Conservation (phyloP, 2,888 invertebrate genomes). For the Julus scanicus region DNA sequence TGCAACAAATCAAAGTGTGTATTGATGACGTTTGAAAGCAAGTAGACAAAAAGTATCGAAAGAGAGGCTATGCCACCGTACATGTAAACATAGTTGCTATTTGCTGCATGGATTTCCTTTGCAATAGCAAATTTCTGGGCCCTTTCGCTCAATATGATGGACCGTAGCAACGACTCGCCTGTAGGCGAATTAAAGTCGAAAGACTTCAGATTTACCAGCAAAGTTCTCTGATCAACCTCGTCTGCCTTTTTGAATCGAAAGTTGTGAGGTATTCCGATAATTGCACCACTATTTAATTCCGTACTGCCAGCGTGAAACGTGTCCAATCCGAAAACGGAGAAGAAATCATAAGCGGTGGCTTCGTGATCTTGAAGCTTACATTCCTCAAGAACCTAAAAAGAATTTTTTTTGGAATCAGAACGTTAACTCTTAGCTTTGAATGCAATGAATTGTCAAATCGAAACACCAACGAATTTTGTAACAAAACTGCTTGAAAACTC, state of each 20-base stretch:
- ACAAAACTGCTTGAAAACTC: no score
- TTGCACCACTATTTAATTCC: constrained; percentile 71
- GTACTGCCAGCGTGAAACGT: constrained; percentile 75
- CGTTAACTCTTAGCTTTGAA: no score
- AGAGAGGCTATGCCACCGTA: constrained; percentile 71
- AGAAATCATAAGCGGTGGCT: constrained; percentile 68
- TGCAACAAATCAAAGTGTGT: constrained; percentile 69
- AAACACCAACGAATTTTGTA: no score
- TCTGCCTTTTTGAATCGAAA: constrained; percentile 72
- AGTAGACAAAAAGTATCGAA: constrained; percentile 70
- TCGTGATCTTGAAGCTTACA: constrained; percentile 30
- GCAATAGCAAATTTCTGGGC: constrained; percentile 85
- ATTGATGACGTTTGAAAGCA: constrained; percentile 71
- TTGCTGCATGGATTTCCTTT: constrained; percentile 75
- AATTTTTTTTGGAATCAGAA: background rate
- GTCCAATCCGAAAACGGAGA: constrained; percentile 80
- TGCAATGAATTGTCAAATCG: no score
- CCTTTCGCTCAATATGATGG: constrained; percentile 79
- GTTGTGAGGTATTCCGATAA: constrained; percentile 80
- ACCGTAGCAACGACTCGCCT: constrained; percentile 74
- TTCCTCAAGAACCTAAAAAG: constrained; percentile 48
- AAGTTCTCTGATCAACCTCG: constrained; percentile 72
- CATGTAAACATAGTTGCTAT: constrained; percentile 72
- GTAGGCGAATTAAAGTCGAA: constrained; percentile 75
- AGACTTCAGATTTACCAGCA: constrained; percentile 72